Evolutionary conservation across 2,888 invertebrate genomes (phyloP), one percentile per base, ranked within the genome.

Genomic region (Helleia helle): DNA sequence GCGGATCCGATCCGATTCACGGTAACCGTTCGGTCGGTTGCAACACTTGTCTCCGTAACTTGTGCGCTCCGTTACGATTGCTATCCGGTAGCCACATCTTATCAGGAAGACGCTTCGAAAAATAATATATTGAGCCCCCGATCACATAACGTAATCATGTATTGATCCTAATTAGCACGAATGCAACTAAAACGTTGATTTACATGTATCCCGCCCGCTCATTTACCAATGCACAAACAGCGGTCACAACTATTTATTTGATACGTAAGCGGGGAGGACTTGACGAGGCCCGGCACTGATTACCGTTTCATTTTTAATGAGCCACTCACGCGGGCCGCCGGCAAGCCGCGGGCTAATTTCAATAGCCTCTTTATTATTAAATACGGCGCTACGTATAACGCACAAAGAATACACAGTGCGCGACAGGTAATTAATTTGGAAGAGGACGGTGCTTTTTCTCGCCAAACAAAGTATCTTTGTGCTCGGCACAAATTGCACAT

Each of bases 271-370:
- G 56, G 66, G 65, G 69, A 67, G 68, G 66, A 54, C 62, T 63
- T 61, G 61, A 59, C 62, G 68, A 68, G 64, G 66, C 65, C 65
- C 67, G 66, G n/a, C 71, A 66, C 75, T 81, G 79, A 83, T 83
- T 81, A 77, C 72, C 62, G 66, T 67, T 83, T 56, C 75, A 83
- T 81, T 75, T 80, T 81, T 81, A 71, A 83, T 80, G 80, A 74
- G 68, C 65, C 71, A 69, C 76, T 75, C 72, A 69, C 70, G 59
- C 64, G 68, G 65, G 59, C 61, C 59, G 62, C 62, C 57, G 59
- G 62, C 70, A 54, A 62, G 63, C 62, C 60, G 67, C 71, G 68
- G 71, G 74, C 74, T 79, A 73, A 75, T 75, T 77, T 79, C 73
- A 72, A 77, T 79, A 72, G 64, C 57, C 54, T 59, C 59, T 60